Evolutionary conservation across 1,140 invertebrate genomes (phyloP).

Genomic region (Drosophila parvula): DNA sequence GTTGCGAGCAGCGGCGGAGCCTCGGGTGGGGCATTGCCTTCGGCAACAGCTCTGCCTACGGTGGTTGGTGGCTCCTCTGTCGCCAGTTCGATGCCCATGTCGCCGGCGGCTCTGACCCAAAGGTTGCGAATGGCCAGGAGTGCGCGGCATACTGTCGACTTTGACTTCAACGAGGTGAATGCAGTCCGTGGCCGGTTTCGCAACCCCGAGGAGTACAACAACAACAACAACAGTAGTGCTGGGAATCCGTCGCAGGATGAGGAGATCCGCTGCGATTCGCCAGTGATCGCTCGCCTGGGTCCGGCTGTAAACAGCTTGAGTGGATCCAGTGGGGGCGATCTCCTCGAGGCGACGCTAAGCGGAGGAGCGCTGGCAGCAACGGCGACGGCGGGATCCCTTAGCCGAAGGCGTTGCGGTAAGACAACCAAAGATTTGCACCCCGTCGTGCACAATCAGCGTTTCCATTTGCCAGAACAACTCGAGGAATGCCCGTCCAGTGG

Average conservation of each 20-base stretch:
- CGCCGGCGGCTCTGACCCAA: slow-evolving; percentile 71
- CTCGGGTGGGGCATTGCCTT: not conserved
- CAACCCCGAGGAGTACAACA: slow-evolving; percentile 87
- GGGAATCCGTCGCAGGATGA: slow-evolving; percentile 85
- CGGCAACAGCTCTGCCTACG: slow-evolving; percentile 39
- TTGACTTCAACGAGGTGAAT: slow-evolving; percentile 73
- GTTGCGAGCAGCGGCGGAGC: slow-evolving; percentile 29
- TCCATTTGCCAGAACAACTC: slow-evolving; percentile 88
- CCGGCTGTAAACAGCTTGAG: slow-evolving; percentile 57
- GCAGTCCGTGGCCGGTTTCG: slow-evolving; percentile 84
- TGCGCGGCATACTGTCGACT: slow-evolving; percentile 78
- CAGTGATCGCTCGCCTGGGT: slow-evolving; percentile 71
- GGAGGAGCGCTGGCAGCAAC: slow-evolving; percentile 12
- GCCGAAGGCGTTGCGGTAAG: slow-evolving; percentile 81
- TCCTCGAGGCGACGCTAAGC: slow-evolving; percentile 45
- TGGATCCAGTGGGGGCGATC: slow-evolving; percentile 24
- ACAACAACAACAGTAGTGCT: slow-evolving; percentile 84
- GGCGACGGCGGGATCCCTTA: not conserved
- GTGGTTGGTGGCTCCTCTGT: slow-evolving; percentile 35
- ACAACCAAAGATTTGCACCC: slow-evolving; percentile 86
- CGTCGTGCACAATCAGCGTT: slow-evolving; percentile 89
- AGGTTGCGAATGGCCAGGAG: slow-evolving; percentile 81
- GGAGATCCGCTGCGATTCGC: slow-evolving; percentile 80
- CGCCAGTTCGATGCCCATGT: slow-evolving; percentile 64
- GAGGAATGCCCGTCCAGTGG: slow-evolving; percentile 90